Evolutionary conservation across 2,888 invertebrate genomes (phyloP), one percentile per base, ranked within the genome.

Genomic region (Thymelicus acteon): DNA sequence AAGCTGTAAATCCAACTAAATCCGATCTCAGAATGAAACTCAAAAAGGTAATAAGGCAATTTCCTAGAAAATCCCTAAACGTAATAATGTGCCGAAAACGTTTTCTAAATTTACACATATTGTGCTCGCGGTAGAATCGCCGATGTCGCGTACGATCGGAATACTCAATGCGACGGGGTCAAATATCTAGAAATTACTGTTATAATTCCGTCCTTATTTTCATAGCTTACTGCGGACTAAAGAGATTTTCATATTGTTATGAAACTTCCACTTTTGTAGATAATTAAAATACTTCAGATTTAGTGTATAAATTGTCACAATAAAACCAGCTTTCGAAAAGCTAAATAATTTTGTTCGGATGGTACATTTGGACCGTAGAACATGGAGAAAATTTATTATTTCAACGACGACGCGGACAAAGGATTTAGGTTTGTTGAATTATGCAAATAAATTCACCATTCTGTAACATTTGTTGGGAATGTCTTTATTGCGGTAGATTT

Each of bases 391-490:
- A 92, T 93, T 92, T 92, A 92, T 92, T 92, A 91, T 91, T 91
- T 91, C 79, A 87, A 85, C 85, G 86, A 83, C 85, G 85, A 85
- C 81, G 86, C 91, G 91, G 92, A 91, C 92, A 92, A 92, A 91
- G 90, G 92, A 90, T 91, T 92, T 88, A 88, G 91, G 88, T 90
- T 91, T 89, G 88, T 86, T 87, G 91, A 93, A 90, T 91, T 93
- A 93, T 92, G 92, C 92, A 93, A 93, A 93, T 93, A 92, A 91
- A 92, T 92, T 92, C 92, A 90, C 91, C 91, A 91, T 91, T 91
- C 88, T 90, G 93, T 91, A 92, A 93, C 93, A 93, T 92, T 93
- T 93, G 93, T 92, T 90, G 87, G 86, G 84, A 91, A 92, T 91
- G 92, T 91, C 91, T 91, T 92, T 91, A 92, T 92, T 91, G 91